phyloP scores from a whole-genome alignment of 1,140 invertebrate species.

The Drosophila grimshawi region DNA sequence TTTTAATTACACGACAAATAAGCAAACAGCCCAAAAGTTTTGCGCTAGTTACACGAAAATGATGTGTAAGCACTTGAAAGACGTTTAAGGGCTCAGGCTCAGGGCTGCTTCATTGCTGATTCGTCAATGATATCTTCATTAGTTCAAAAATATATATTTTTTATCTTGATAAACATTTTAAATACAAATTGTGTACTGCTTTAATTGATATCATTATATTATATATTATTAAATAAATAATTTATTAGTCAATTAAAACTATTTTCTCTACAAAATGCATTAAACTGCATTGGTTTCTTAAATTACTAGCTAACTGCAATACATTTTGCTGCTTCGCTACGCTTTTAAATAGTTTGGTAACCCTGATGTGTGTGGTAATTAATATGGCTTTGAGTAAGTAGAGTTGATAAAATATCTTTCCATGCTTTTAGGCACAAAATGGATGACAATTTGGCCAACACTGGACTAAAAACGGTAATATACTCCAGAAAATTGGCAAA shows the following conservation, averaged over 20 bases:
- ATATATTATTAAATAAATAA: too few relatives aligned
- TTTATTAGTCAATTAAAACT: too few relatives aligned
- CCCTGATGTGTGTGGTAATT: slow-evolving; percentile 36
- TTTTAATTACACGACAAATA: slow-evolving; percentile 80
- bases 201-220: too few relatives aligned
- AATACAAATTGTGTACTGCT: too few relatives aligned
- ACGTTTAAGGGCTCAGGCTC: background rate
- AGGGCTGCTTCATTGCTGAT: background rate
- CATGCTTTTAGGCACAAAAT: slow-evolving; percentile 46
- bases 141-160: too few relatives aligned
- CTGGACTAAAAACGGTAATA: slow-evolving; percentile 45
- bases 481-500: background rate
- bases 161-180: too few relatives aligned
- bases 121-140: too few relatives aligned
- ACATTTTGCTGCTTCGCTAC: too few relatives aligned
- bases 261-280: too few relatives aligned
- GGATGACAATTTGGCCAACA: slow-evolving; percentile 44
- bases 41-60: slow-evolving; percentile 29
- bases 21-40: slow-evolving; percentile 73
- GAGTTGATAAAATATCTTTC: slow-evolving; percentile 50
- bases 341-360: too few relatives aligned
- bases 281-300: too few relatives aligned
- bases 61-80: slow-evolving; percentile 14
- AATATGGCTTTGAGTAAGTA: slow-evolving; percentile 67
- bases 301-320: too few relatives aligned